A percentile compares a stretch with the other conserved stretches of the same genome.
phyloP scores from a whole-genome alignment of 1,140 invertebrate species.

The Oscheius sp. region DNA sequence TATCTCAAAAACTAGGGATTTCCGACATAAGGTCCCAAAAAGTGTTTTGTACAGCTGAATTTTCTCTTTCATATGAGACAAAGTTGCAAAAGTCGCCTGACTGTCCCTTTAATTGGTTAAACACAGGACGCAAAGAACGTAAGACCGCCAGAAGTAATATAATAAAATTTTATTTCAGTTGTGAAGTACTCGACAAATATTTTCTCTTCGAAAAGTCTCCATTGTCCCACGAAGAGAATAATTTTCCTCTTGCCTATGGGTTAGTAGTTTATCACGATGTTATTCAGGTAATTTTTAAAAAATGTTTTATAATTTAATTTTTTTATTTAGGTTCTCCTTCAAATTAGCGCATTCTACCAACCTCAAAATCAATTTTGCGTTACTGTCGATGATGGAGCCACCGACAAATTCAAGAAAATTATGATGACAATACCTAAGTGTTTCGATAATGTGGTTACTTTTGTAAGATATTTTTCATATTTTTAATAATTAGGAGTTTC shows the following conservation, averaged over 20 bases:
- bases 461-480: conserved; percentile 33
- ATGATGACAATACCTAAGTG: conserved; percentile 44
- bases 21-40: too few relatives aligned
- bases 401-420: conserved; percentile 39
- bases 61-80: too few relatives aligned
- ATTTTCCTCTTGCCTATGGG: conserved; percentile 42
- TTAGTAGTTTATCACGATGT: conserved; percentile 39
- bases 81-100: too few relatives aligned
- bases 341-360: conserved; percentile 49
- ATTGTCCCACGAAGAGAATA: conserved; percentile 32
- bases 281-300: conserved; percentile 39
- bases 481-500: conserved; percentile 3
- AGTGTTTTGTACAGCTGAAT: too few relatives aligned
- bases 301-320: conserved; percentile 13
- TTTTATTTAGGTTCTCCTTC: conserved; percentile 36
- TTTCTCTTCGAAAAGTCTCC: conserved; percentile 8
- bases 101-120: too few relatives aligned
- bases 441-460: conserved; percentile 51
- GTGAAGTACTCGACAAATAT: conserved; percentile 15
- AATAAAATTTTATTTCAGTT: conserved; percentile 18
- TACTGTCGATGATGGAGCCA: conserved; percentile 45
- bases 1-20: too few relatives aligned
- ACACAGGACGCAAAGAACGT: too few relatives aligned
- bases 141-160: too few relatives aligned
- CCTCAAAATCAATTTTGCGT: conserved; percentile 55